These are phyloP conservation scores for Gasteruption jaculator DNA, from an alignment of 2,888 invertebrate species.

Conservation along the genomic window DNA sequence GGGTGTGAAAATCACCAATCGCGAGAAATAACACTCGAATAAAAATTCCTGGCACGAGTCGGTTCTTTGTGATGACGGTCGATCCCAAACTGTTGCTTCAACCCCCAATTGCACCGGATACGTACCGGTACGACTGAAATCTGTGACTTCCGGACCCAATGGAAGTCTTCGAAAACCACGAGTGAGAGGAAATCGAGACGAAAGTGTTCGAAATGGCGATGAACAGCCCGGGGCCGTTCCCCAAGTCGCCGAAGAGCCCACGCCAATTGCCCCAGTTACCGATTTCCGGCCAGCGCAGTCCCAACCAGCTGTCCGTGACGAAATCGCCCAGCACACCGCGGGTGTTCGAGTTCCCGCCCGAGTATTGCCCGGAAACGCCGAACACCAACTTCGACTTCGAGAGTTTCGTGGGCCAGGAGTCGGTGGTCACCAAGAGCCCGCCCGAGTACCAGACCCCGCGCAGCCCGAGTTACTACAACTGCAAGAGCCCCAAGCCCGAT, in stretches of 20 bases:
- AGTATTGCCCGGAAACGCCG: slow-evolving; percentile 34
- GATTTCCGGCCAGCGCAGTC: slow-evolving; percentile 57
- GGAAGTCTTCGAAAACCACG: slow-evolving; percentile 3
- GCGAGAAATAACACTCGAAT: too few relatives aligned
- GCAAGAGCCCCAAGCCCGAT: slow-evolving; percentile 25
- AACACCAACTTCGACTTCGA: slow-evolving; percentile 40
- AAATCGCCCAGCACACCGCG: slow-evolving; percentile 58
- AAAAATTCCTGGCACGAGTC: too few relatives aligned
- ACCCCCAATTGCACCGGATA: too few relatives aligned
- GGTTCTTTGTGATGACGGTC: too few relatives aligned
- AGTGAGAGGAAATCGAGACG: neutral
- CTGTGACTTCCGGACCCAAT: too few relatives aligned
- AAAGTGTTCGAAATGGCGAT: slow-evolving; percentile 53
- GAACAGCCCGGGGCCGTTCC: slow-evolving; percentile 57
- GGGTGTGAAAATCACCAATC: too few relatives aligned
- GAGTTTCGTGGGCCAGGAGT: too few relatives aligned
- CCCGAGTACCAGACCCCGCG: slow-evolving; percentile 5
- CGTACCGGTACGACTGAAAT: slow-evolving; percentile 3
- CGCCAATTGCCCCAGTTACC: slow-evolving; percentile 56
- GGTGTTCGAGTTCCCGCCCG: slow-evolving; percentile 43
- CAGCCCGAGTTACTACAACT: slow-evolving; percentile 28
- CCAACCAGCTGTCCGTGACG: slow-evolving; percentile 56
- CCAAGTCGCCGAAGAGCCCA: slow-evolving; percentile 59
- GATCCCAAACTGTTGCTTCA: too few relatives aligned
- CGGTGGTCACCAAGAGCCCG: neutral